Conservation (phyloP, 2,113 vertebrate species). For the Martes martes region DNA sequence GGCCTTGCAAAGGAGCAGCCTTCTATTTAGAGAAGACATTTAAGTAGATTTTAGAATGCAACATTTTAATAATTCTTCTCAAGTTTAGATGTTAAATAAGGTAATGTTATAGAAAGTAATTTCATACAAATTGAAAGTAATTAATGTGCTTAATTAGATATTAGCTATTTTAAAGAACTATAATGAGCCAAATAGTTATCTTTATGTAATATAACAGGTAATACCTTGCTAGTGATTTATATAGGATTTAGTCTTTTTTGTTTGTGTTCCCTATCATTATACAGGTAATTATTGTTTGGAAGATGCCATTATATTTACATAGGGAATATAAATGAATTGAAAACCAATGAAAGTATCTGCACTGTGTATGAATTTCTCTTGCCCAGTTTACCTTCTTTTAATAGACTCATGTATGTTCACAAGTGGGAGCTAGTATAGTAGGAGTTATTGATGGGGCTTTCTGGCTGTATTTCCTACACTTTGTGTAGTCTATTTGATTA, state of each 20-base stretch:
- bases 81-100: slow-evolving; percentile 46
- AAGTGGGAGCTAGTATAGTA: background rate
- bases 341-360: slow-evolving; percentile 27
- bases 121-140: slow-evolving; percentile 34
- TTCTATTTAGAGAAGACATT: slow-evolving; percentile 5
- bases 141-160: slow-evolving; percentile 43
- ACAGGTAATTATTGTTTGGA: background rate
- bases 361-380: background rate
- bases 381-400: background rate
- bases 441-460: background rate
- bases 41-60: slow-evolving; percentile 39
- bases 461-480: background rate
- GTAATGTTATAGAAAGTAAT: slow-evolving; percentile 15
- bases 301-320: slow-evolving; percentile 27
- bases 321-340: background rate
- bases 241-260: background rate
- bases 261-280: background rate
- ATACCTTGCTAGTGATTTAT: slow-evolving; percentile 16
- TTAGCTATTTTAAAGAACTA: slow-evolving; percentile 31
- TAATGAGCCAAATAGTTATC: background rate
- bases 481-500: background rate
- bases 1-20: slow-evolving; percentile 2
- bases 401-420: background rate
- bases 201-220: background rate
- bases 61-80: slow-evolving; percentile 48